Base-by-base conservation (phyloP, 2,797 vertebrate species). In the Poeciliopsis gracilis region DNA sequence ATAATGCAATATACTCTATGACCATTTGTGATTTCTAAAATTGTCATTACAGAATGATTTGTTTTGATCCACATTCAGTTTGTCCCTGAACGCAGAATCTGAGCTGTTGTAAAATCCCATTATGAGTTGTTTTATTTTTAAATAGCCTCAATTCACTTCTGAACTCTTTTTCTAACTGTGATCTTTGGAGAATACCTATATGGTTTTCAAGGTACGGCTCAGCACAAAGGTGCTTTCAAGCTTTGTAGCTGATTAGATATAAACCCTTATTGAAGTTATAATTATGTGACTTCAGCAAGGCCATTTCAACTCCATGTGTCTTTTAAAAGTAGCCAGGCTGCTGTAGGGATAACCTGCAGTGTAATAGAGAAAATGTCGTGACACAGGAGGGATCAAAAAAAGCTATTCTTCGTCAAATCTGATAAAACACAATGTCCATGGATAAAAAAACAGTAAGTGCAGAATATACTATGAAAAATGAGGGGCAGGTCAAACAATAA, bases 291-390 rank as follows among this genome's bases (percentile, higher is more conserved):
- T 77, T 71, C 76, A 72, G 67, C 51, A 70, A 73, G 36, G 8
- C 0, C 7, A 45, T 67, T 73, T 76, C 36, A 6, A n/a, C 66
- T 72, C 74, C 36, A 66, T 30, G 77, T 78, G 73, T 59, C 74
- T 78, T 69, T 69, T 79, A 82, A 74, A 51, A 30, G 47, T 18
- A 25, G 47, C 59, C 72, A 16, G 41, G 8, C 36, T 67, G 15
- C 10, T 25, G 36, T 25, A 41, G 63, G 66, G 66, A 41, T 11
- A 8, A 57, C 71, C 30, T 5, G 10, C 28, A 51, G 33, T 49
- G 16, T 20, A 72, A 46, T 33, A 49, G 9, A 9, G 18, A 49
- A 49, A 71, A 75, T n/a, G 25, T 30, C 20, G 15, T 74, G 25
- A 57, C 36, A 3, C 7, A 38, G 11, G n/a, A n/a, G 20, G 10